A percentile compares a stretch with the other conserved stretches of the same genome.
Evolutionary conservation across 1,140 invertebrate species (phyloP).

Genomic region (Tyrophagus putrescentiae): DNA sequence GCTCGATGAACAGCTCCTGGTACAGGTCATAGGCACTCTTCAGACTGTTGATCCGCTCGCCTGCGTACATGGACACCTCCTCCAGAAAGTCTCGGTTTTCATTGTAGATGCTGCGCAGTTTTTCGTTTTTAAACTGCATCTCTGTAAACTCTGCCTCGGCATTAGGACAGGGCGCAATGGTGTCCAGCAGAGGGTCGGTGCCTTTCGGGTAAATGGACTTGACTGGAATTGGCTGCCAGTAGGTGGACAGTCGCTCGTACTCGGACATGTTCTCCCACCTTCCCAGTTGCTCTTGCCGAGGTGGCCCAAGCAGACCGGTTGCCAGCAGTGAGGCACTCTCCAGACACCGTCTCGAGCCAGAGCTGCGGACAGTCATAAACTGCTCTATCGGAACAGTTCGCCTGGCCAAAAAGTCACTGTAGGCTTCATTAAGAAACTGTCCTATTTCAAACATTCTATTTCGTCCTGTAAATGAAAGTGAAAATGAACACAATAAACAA

Average conservation of each 20-base stretch:
- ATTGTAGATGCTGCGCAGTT: not conserved
- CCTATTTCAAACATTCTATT: constrained; percentile 16
- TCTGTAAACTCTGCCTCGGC: not conserved
- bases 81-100: not conserved
- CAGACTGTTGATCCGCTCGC: not conserved
- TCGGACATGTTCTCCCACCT: not conserved
- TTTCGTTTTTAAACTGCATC: not conserved
- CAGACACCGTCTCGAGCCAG: not conserved
- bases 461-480: not conserved
- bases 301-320: not conserved
- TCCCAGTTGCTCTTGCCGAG: not conserved
- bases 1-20: constrained; percentile 9
- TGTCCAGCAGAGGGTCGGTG: constrained; percentile 2
- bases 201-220: constrained; percentile 9
- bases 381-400: not conserved
- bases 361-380: constrained; percentile 11
- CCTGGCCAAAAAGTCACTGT: not conserved
- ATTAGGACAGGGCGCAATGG: constrained; percentile 9
- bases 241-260: not conserved
- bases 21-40: not conserved
- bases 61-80: not conserved
- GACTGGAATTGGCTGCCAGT: constrained; percentile 13
- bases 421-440: not conserved
- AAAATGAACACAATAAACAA: constrained; percentile 46
- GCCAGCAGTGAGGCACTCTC: not conserved